Evolutionary conservation across 2,888 invertebrate species (phyloP), one percentile per base, ranked within the genome.

Genomic region (Ectemnius lituratus): DNA sequence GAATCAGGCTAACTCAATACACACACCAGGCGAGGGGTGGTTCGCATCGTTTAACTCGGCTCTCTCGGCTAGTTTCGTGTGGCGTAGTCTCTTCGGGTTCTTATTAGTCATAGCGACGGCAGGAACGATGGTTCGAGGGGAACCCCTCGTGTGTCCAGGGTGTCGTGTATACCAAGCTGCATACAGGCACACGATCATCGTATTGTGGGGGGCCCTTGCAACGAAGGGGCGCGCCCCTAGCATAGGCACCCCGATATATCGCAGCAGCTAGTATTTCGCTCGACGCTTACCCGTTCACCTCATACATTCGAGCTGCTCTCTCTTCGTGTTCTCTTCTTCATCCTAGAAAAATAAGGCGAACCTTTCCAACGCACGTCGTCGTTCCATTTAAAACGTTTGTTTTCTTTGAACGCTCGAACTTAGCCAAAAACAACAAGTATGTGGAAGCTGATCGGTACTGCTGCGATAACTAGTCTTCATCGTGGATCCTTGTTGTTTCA

Each of bases 211-310:
- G 82, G 78, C 72, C 73, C 52, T 23, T 37, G 62, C 79, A 78
- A 4, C 77, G 81, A 86, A 87, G 86, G 88, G 88, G 88, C 86
- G 88, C 85, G 84, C 88, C 88, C 87, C 87, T 84, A 84, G 78
- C 75, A 18, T 57, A n/a, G 75, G 82, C 81, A 79, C 84, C 84
- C 81, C 75, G 76, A 66, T 80, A 70, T 83, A 81, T 58, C 69
- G 79, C 69, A 74, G 79, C 69, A 74, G 82, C 85, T 87, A 88
- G 88, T 88, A 80, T 83, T 83, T 86, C 84, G 82, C 78, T 70
- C 77, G 87, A 84, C 83, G 84, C 82, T 85, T 80, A 83, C 81
- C 83, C 84, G 83, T 82, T 83, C 84, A 81, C 78, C 79, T 75
- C 76, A 78, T 79, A 65, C 64, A 76, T 63, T 75, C 57, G 23